These are phyloP conservation scores for Ochlodes sylvanus DNA, from an alignment of 2,888 invertebrate species.

Conservation along the genomic window DNA sequence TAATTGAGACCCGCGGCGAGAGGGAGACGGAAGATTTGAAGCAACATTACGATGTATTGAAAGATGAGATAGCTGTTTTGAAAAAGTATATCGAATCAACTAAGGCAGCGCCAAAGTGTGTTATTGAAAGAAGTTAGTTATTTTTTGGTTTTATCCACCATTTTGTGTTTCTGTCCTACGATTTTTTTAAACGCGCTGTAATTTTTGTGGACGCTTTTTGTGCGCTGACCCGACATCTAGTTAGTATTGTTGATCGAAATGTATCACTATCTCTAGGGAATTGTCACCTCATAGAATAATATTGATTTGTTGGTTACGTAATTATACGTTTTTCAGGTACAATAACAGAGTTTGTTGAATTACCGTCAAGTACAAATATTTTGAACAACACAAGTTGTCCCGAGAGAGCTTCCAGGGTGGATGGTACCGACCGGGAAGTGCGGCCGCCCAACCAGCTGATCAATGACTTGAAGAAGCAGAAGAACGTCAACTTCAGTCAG, in stretches of 20 bases:
- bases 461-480: slow-evolving; percentile 72
- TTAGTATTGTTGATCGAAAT: too few species aligned
- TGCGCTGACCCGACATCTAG: too few species aligned
- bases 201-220: too few species aligned
- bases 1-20: slow-evolving; percentile 23
- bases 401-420: slow-evolving; percentile 37
- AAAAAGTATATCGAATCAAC: slow-evolving; percentile 60
- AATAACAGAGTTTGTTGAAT: slow-evolving; percentile 17
- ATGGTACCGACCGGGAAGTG: slow-evolving; percentile 44
- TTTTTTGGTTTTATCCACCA: slow-evolving; percentile 50
- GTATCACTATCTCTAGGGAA: too few species aligned
- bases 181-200: too few species aligned
- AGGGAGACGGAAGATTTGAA: slow-evolving; percentile 51
- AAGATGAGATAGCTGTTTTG: slow-evolving; percentile 59
- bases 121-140: slow-evolving; percentile 59
- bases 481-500: slow-evolving; percentile 72
- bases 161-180: too few species aligned
- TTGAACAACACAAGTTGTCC: slow-evolving; percentile 23
- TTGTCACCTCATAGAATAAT: too few species aligned
- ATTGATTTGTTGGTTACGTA: too few species aligned
- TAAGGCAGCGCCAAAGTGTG: slow-evolving; percentile 54
- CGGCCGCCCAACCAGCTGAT: slow-evolving; percentile 58
- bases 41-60: slow-evolving; percentile 59
- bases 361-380: slow-evolving; percentile 2
- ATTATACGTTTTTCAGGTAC: slow-evolving; percentile 16